Evolutionary conservation across 2,113 vertebrate species (phyloP).

Genomic region (Rousettus leschenaultii): DNA sequence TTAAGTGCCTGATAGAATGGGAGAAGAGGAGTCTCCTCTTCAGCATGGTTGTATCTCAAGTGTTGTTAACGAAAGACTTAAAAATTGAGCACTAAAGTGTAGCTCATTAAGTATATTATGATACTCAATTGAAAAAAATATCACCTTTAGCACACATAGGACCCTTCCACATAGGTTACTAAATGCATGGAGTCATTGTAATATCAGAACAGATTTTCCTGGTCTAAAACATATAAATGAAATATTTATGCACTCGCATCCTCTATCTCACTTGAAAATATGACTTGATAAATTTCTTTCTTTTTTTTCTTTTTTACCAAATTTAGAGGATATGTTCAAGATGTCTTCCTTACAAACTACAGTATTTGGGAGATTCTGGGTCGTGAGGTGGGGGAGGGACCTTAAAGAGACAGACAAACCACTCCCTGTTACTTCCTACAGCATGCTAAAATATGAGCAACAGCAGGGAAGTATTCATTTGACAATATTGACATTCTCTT

Average conservation of each 20-base stretch:
- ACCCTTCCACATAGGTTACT: not conserved
- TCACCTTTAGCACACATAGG: not conserved
- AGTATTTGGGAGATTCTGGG: not conserved
- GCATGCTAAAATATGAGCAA: not conserved
- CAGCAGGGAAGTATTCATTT: not conserved
- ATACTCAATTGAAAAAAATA: not conserved
- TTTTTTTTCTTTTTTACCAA: not conserved
- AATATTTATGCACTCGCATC: not conserved
- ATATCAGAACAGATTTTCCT: not conserved
- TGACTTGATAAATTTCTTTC: not conserved
- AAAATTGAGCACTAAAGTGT: not conserved
- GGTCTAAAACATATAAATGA: not conserved
- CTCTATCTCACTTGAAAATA: not conserved
- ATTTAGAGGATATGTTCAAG: not conserved
- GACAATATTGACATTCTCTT: not conserved
- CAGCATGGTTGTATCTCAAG: not conserved
- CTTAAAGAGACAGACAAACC: not conserved
- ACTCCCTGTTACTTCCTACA: not conserved
- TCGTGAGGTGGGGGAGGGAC: not conserved
- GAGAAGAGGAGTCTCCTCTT: not conserved
- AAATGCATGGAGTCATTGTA: not conserved
- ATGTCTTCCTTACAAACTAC: not conserved
- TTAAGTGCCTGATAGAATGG: not conserved
- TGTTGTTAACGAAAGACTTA: not conserved
- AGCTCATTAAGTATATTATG: not conserved